A percentile compares a stretch with the other conserved stretches of the same genome.
Conservation (phyloP, 2,888 invertebrate species). For the Zeuzera pyrina region DNA sequence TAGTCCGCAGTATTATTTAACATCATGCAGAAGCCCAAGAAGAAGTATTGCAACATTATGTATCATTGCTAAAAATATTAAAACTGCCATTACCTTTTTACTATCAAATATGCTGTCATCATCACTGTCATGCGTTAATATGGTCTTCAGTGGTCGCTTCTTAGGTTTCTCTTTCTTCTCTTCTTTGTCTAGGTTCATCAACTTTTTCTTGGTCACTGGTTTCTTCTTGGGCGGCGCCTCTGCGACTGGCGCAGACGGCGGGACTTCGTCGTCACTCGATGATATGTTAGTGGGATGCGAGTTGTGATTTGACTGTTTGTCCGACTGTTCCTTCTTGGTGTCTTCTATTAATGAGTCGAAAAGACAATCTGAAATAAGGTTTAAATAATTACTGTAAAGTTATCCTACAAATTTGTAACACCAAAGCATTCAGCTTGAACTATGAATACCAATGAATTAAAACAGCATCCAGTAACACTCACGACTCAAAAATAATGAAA, state of each 20-base stretch:
- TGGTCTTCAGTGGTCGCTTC: constrained; percentile 48
- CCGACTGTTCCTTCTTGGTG: constrained; percentile 43
- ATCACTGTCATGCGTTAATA: constrained; percentile 46
- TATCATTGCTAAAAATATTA: too few relatives aligned
- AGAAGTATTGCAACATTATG: too few relatives aligned
- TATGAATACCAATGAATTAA: too few relatives aligned
- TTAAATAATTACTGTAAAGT: not conserved
- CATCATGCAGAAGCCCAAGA: too few relatives aligned
- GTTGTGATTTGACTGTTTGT: constrained; percentile 20
- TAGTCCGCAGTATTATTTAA: too few relatives aligned
- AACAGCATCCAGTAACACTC: too few relatives aligned
- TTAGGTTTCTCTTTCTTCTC: constrained; percentile 45
- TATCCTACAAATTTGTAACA: not conserved
- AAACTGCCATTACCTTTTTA: constrained; percentile 64
- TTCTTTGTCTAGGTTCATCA: constrained; percentile 31
- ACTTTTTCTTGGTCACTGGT: constrained; percentile 42
- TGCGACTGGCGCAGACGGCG: constrained; percentile 16
- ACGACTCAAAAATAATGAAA: too few relatives aligned
- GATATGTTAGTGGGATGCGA: constrained; percentile 20
- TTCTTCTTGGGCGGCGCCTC: constrained; percentile 43
- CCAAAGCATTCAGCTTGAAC: not conserved
- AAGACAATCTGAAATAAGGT: constrained; percentile 46
- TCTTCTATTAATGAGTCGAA: constrained; percentile 68
- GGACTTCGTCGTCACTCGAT: constrained; percentile 38
- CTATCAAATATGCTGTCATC: constrained; percentile 65